Base-by-base conservation (phyloP, 2,113 vertebrate genomes). In the Hippotragus niger region DNA sequence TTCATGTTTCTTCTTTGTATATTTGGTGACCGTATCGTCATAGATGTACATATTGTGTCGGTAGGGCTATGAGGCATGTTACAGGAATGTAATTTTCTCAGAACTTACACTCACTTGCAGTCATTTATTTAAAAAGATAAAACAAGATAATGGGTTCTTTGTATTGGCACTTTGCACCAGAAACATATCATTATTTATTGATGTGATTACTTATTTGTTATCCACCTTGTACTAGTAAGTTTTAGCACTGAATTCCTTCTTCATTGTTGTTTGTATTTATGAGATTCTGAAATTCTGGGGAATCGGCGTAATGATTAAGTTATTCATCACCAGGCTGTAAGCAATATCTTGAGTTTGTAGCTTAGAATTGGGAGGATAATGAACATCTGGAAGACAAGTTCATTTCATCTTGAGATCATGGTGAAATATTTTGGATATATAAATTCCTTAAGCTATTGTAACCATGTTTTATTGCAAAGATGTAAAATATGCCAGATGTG, bases 391-490 rank as follows among this genome's bases (percentile, higher is more conserved):
- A 99, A 99, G 99, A 99, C 97, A 98, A 99, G 98, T 98, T 98
- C 99, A 99, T 99, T 99, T 99, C 99, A 99, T 99, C 99, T 98
- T 98, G 98, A 99, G 99, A 99, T 99, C 98, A 99, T 99, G 99
- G 99, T 99, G 99, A 99, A 99, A 99, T 99, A 99, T 99, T 99
- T 99, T 99, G 99, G 99, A 99, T 99, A 99, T 99, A 99, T 99
- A 99, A 99, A 99, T 99, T 99, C 99, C 99, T 99, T 99, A 99
- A 99, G 99, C 99, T 99, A 99, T 99, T 99, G 99, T 99, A 99
- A 99, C 99, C 99, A 99, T 99, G 99, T 99, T 99, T 99, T 99
- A 99, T 99, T 99, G 99, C 99, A 99, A 99, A 99, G 99, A 99
- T 99, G 99, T 99, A 99, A 99, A 99, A 99, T 99, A 99, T 99